These are phyloP conservation scores for Bombus picipes DNA, from an alignment of 1,140 invertebrate species.

Conservation along the genomic window DNA sequence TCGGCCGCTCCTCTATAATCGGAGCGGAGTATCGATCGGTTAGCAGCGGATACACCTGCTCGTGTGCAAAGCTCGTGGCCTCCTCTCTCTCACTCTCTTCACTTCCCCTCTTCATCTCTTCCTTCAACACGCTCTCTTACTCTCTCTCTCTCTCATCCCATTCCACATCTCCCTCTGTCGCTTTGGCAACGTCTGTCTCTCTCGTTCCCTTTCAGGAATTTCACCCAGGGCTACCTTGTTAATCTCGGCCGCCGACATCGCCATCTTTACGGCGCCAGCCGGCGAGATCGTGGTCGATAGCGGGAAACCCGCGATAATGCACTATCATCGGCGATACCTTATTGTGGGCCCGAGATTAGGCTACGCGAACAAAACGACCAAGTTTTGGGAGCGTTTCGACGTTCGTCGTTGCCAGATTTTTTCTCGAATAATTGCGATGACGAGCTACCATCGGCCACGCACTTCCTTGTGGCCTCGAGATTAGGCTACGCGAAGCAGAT, in stretches of 20 bases:
- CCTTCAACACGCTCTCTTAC: slow-evolving; percentile 15
- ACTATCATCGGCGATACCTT: slow-evolving; percentile 36
- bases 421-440: too few relatives aligned
- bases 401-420: too few relatives aligned
- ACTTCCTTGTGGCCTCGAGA: too few relatives aligned
- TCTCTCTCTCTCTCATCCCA: slow-evolving; percentile 13
- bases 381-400: too few relatives aligned
- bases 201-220: slow-evolving; percentile 51
- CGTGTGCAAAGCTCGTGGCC: slow-evolving; percentile 36
- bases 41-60: slow-evolving; percentile 63
- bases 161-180: background rate
- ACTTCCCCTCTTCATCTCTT: background rate
- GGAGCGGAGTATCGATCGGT: slow-evolving; percentile 70
- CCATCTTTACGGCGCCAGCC: slow-evolving; percentile 71
- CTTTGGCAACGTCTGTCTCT: background rate
- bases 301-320: slow-evolving; percentile 52
- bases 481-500: too few relatives aligned
- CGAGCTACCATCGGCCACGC: too few relatives aligned
- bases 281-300: slow-evolving; percentile 57
- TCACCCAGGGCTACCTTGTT: slow-evolving; percentile 62
- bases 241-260: slow-evolving; percentile 66
- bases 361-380: background rate
- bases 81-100: background rate
- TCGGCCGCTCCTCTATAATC: slow-evolving; percentile 72
- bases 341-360: background rate